These are phyloP conservation scores for Arrhamphus sclerolepis DNA, from an alignment of 2,797 vertebrate genomes.

Conservation along the genomic window DNA sequence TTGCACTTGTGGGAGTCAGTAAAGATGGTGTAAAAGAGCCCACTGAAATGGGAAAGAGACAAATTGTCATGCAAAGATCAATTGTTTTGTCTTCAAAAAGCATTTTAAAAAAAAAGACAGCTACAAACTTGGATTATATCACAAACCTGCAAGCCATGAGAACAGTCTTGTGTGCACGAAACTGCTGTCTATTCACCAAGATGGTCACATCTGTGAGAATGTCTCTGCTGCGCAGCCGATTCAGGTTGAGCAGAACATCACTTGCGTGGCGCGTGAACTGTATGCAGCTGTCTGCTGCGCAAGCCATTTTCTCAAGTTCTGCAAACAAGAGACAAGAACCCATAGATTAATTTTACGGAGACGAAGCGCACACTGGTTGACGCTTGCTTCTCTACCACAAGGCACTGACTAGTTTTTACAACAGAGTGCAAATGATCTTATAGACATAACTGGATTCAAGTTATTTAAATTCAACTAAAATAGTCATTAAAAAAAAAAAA, in stretches of 20 bases:
- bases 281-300: constrained; percentile 97
- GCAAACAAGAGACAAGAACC: constrained; percentile 19
- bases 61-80: not conserved
- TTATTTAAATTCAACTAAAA: constrained; percentile 12
- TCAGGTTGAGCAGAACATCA: constrained; percentile 98
- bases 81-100: too few relatives aligned
- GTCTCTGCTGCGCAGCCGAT: constrained; percentile 93
- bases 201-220: constrained; percentile 98
- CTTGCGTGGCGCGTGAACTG: constrained; percentile 98
- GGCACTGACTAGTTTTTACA: too few relatives aligned
- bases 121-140: not conserved
- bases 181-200: constrained; percentile 95
- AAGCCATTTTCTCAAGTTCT: constrained; percentile 91
- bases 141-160: constrained; percentile 98
- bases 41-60: constrained; percentile 75
- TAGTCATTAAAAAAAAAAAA: not conserved
- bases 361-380: too few relatives aligned
- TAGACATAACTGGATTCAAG: constrained; percentile 12
- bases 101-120: too few relatives aligned
- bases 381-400: too few relatives aligned
- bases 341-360: not conserved
- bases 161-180: constrained; percentile 97
- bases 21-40: constrained; percentile 98
- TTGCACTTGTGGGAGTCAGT: constrained; percentile 98
- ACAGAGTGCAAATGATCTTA: not conserved